Base-by-base conservation (phyloP, 2,797 vertebrate species). In the Siniperca obscura region DNA sequence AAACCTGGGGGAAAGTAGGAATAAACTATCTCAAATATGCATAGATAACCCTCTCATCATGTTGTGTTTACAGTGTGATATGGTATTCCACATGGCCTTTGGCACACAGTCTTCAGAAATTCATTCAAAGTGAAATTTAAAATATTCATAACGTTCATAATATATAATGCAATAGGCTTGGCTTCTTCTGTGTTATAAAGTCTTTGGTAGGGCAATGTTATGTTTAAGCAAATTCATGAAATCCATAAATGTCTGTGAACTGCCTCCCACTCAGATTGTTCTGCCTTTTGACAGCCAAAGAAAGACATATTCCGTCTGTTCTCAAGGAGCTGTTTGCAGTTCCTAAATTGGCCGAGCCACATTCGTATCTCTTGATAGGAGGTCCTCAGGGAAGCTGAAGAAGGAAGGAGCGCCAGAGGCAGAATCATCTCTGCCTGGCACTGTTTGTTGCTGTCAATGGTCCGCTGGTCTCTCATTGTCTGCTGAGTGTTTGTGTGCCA, bases 401-500 rank as follows among this genome's bases (percentile, higher is more conserved):
- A 71, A 70, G 78, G 78, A 86, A 82, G 62, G 38, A 70, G 76
- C 12, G 83, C 84, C 72, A 36, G 71, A 70, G 53, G 85, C 83
- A 64, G 89, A 78, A 73, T 73, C 36, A 21, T 93, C 83, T 78
- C 62, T 56, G 85, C 76, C 81, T 90, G 81, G 83, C 85, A 89
- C 87, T 48, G 77, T 89, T 90, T 90, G 81, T 86, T 86, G 83
- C 82, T 77, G 80, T 91, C 81, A 77, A 5, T 68, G 81, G 80
- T 87, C 64, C 38, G 40, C 64, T 62, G 76, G 73, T 81, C 83
- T 78, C 69, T 86, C 75, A 78, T 81, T 76, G 75, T 90, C 61
- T 65, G 34, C 22, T 7, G 74, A 66, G 77, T 70, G 83, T 85
- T 80, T 86, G 48, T 76, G 64, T 36, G 74, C 53, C 70, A 56